Evolutionary conservation across 1,140 invertebrate species (phyloP), one percentile per base, ranked within the genome.

Genomic region (Drosophila subobscura): DNA sequence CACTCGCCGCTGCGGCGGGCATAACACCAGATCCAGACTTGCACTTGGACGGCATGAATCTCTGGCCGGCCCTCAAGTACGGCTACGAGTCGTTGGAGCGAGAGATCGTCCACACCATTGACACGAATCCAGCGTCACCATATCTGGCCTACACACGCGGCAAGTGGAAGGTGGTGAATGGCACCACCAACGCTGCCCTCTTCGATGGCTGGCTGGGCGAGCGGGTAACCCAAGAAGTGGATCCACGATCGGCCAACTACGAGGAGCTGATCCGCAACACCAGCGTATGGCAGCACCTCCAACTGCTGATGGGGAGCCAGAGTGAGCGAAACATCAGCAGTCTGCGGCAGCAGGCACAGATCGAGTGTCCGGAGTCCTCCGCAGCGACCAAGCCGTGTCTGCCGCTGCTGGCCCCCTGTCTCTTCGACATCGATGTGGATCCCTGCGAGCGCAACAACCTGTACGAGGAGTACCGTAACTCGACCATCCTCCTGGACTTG

Each of bases 391-490:
- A 47, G 0, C 40, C 65, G 2, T 86, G 80, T 49, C 74, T 93
- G 42, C 93, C 94, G 0, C 51, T 92, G 0, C 67, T 89, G 55
- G 75, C 91, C 0, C 94, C 95, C 0, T 97, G 96, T 81, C 91
- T 97, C 1, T 97, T 96, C 86, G 94, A 97, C 79, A 93, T 97
- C 37, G 92, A 92, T 23, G 92, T 93, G n/a, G 96, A 97, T 92
- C 96, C 96, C 0, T 97, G 96, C 78, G 96, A 97, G 86, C 94
- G 91, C 55, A 92, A 94, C 16, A 96, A 97, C 91, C 79, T 97
- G 8, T 94, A 95, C 44, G 76, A 77, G 12, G 51, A 74, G 33
- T 61, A 74, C 14, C 57, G 56, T 12, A 72, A 83, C 58, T 51
- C 63, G 0, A 79, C 40, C 0, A 49, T 83, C 1, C 61, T 86